These are phyloP conservation scores for Lemur catta DNA, from an alignment of 2,797 vertebrate genomes.

Conservation along the genomic window DNA sequence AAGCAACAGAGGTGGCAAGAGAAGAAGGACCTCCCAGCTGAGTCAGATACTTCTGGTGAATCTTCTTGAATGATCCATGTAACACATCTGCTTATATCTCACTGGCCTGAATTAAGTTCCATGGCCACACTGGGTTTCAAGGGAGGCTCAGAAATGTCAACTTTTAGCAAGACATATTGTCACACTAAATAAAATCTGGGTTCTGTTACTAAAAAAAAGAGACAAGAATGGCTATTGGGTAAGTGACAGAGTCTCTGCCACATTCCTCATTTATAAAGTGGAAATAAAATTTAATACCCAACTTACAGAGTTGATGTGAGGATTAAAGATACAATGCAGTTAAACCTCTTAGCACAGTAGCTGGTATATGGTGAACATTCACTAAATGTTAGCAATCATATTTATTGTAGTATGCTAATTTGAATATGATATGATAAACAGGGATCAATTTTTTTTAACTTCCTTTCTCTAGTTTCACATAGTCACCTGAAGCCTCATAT, in stretches of 20 bases:
- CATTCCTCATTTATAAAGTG: background rate
- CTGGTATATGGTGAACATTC: background rate
- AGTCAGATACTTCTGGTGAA: background rate
- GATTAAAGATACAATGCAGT: background rate
- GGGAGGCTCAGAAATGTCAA: background rate
- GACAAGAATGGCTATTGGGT: background rate
- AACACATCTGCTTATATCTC: background rate
- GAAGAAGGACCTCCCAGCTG: background rate
- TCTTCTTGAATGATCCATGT: background rate
- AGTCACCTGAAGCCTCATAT: background rate
- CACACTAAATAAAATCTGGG: background rate
- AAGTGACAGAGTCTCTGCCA: background rate
- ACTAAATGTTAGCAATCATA: background rate
- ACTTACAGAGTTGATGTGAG: background rate
- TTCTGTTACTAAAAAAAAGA: background rate
- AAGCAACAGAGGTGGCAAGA: background rate
- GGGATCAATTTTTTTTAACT: background rate
- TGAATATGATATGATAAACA: background rate
- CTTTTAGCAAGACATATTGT: background rate
- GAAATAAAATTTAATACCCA: background rate
- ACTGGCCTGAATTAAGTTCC: background rate
- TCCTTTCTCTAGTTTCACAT: background rate
- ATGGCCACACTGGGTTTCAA: background rate
- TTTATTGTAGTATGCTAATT: background rate
- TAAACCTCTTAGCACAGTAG: background rate